A percentile compares a stretch with the other conserved stretches of the same genome.
phyloP scores from a whole-genome alignment of 2,888 invertebrate genomes.

The Drosophila eohydei region DNA sequence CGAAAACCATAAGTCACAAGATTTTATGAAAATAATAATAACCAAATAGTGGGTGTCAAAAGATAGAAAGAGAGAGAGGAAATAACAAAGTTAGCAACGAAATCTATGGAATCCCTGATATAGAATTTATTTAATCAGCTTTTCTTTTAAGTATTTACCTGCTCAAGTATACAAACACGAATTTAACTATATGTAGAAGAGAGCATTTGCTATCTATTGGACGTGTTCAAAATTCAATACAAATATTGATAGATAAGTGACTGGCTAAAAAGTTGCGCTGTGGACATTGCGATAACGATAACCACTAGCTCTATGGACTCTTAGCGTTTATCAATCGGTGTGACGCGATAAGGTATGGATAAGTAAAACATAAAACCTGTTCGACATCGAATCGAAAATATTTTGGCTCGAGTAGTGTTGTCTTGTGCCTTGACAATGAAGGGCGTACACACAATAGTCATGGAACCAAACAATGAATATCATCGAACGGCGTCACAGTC shows the following conservation, averaged over 20 bases:
- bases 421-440: slow-evolving; percentile 29
- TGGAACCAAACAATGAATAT: slow-evolving; percentile 46
- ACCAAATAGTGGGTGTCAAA: background rate
- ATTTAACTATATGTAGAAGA: background rate
- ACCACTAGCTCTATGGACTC: slow-evolving; percentile 14
- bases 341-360: slow-evolving; percentile 72
- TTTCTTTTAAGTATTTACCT: background rate
- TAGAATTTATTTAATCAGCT: background rate
- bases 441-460: slow-evolving; percentile 45
- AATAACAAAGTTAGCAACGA: background rate
- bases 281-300: slow-evolving; percentile 32
- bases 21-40: background rate
- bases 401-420: slow-evolving; percentile 38
- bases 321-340: slow-evolving; percentile 60
- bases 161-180: background rate
- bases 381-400: slow-evolving; percentile 22
- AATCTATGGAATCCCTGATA: background rate
- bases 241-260: slow-evolving; percentile 45
- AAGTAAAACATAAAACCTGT: slow-evolving; percentile 46
- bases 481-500: slow-evolving; percentile 44
- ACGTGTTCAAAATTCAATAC: slow-evolving; percentile 34
- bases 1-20: too few species aligned
- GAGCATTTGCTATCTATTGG: slow-evolving; percentile 26
- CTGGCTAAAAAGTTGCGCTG: slow-evolving; percentile 29
- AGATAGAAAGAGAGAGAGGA: background rate